Conservation (phyloP, 1,140 invertebrate genomes). For the Geopemphigus sp. region DNA sequence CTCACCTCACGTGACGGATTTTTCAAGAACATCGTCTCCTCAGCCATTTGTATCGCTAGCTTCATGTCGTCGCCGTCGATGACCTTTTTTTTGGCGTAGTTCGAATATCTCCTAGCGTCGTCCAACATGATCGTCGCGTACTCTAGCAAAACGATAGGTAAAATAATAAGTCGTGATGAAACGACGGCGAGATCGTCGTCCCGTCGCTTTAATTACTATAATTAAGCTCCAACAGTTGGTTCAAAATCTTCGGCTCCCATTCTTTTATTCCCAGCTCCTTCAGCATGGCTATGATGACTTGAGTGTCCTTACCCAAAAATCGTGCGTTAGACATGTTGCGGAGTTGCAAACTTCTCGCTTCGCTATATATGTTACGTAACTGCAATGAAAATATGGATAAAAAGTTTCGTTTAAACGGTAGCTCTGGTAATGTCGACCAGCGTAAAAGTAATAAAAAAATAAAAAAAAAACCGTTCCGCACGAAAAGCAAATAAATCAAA, state of each 20-base stretch:
- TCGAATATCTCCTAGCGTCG: constrained; percentile 85
- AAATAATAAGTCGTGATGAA: background rate
- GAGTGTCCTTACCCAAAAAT: constrained; percentile 72
- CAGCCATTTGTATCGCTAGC: constrained; percentile 82
- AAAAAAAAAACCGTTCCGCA: too few relatives aligned
- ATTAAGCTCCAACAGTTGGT: constrained; percentile 92
- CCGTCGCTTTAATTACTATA: constrained; percentile 67
- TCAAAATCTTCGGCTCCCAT: constrained; percentile 89
- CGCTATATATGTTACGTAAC: too few relatives aligned
- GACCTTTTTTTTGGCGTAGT: constrained; percentile 86
- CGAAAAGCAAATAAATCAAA: too few relatives aligned
- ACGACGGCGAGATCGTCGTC: too few relatives aligned
- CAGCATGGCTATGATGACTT: constrained; percentile 92
- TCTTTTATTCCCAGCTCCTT: constrained; percentile 91
- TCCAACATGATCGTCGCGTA: constrained; percentile 90
- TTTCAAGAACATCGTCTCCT: constrained; percentile 83
- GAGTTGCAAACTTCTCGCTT: too few relatives aligned
- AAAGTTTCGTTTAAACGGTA: too few relatives aligned
- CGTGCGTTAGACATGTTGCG: too few relatives aligned
- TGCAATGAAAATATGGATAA: too few relatives aligned
- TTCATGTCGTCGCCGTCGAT: constrained; percentile 90
- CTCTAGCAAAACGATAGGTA: constrained; percentile 58
- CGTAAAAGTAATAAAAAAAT: too few relatives aligned
- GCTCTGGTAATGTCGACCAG: too few relatives aligned
- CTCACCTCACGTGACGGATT: constrained; percentile 84